A percentile compares a stretch with the other conserved stretches of the same genome.
Conservation (phyloP, 2,888 invertebrate genomes). For the Cacoxenus indagator region DNA sequence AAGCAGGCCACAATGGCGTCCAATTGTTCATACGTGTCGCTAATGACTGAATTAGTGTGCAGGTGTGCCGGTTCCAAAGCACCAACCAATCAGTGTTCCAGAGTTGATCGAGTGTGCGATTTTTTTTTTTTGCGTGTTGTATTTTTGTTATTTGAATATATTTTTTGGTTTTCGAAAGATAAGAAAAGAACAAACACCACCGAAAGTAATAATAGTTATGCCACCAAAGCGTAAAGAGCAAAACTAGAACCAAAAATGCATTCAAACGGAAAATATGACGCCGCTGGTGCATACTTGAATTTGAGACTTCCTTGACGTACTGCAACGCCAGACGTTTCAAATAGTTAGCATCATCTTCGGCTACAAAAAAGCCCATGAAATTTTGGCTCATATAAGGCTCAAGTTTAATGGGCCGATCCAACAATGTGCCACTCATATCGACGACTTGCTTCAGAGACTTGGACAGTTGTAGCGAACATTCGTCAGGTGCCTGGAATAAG, state of each 20-base stretch:
- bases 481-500: slow-evolving; percentile 79
- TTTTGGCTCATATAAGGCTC: slow-evolving; percentile 89
- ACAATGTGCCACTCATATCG: slow-evolving; percentile 77
- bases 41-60: slow-evolving; percentile 62
- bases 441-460: slow-evolving; percentile 82
- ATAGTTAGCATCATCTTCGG: slow-evolving; percentile 85
- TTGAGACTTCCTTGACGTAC: slow-evolving; percentile 84
- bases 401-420: slow-evolving; percentile 78
- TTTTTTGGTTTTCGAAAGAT: slow-evolving; percentile 23
- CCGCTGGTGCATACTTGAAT: slow-evolving; percentile 75
- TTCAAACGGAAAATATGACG: slow-evolving; percentile 18
- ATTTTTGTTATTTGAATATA: neutral
- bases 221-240: slow-evolving; percentile 13
- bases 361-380: slow-evolving; percentile 92
- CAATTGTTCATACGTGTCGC: slow-evolving; percentile 81
- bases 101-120: neutral
- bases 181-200: slow-evolving; percentile 38
- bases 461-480: slow-evolving; percentile 78
- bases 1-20: slow-evolving; percentile 83
- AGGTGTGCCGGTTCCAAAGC: neutral
- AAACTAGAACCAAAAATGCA: slow-evolving; percentile 28
- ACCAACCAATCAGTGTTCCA: neutral
- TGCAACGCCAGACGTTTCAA: slow-evolving; percentile 83
- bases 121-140: neutral
- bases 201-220: slow-evolving; percentile 22